phyloP scores from a whole-genome alignment of 2,113 vertebrate species.

The Oreochromis niloticus region DNA sequence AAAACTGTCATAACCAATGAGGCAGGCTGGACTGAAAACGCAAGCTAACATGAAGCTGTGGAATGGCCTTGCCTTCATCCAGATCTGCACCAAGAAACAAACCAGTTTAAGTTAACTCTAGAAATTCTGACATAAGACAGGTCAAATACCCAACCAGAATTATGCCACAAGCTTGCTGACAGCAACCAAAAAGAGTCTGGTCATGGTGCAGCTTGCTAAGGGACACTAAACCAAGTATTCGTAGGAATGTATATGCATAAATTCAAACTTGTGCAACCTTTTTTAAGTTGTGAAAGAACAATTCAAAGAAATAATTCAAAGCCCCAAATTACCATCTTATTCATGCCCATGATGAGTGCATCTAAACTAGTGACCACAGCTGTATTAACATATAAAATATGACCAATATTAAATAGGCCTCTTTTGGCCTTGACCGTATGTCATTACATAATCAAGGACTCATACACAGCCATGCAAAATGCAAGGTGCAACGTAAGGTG shows the following conservation, averaged over 20 bases:
- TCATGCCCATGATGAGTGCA: not conserved
- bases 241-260: not conserved
- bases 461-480: not conserved
- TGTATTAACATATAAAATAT: not conserved
- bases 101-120: not conserved
- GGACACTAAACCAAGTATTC: not conserved
- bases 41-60: not conserved
- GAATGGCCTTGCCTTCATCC: not conserved
- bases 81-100: not conserved
- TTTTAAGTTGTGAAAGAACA: not conserved
- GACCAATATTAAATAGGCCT: not conserved
- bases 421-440: not conserved
- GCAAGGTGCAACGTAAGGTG: accelerated
- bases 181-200: not conserved
- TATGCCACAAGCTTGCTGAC: not conserved
- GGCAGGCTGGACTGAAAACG: not conserved
- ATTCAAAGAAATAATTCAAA: not conserved
- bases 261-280: not conserved
- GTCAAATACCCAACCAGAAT: not conserved
- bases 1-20: not conserved
- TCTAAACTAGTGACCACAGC: not conserved
- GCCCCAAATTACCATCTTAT: not conserved
- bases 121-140: not conserved
- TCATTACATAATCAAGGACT: not conserved
- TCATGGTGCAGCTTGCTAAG: not conserved